Conservation (phyloP, 1,140 invertebrate species). For the Anoplolepis gracilipes region DNA sequence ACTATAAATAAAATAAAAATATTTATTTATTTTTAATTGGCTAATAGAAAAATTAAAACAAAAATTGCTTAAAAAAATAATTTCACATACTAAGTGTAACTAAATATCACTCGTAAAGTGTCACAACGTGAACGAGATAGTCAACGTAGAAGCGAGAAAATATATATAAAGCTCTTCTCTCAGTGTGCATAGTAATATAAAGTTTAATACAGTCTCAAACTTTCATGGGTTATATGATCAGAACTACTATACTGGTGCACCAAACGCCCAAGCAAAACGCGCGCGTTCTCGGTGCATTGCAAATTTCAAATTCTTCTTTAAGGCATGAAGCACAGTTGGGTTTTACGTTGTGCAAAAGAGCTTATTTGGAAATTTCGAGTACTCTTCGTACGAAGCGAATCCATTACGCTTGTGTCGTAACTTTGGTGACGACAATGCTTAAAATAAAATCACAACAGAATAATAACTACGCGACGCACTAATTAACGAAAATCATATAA, state of each 20-base stretch:
- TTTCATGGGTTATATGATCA: constrained; percentile 68
- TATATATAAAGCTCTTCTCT: constrained; percentile 55
- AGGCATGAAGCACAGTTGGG: constrained; percentile 13
- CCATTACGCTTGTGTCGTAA: constrained; percentile 21
- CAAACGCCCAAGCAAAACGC: background rate
- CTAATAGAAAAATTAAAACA: constrained; percentile 1
- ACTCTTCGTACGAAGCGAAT: constrained; percentile 31
- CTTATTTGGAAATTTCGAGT: constrained; percentile 51
- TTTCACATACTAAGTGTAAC: constrained; percentile 26
- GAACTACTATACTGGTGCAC: constrained; percentile 36
- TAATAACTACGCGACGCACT: background rate
- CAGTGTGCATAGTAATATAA: constrained; percentile 56
- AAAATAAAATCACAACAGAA: constrained; percentile 41
- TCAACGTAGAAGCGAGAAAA: constrained; percentile 37
- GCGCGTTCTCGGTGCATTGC: constrained; percentile 50
- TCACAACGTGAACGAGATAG: constrained; percentile 28
- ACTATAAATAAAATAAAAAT: background rate
- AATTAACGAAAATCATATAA: constrained; percentile 39
- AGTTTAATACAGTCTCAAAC: constrained; percentile 67
- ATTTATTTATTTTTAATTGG: background rate
- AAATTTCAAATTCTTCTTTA: constrained; percentile 67
- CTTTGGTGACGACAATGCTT: background rate
- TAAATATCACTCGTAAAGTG: constrained; percentile 61
- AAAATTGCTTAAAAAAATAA: constrained; percentile 27
- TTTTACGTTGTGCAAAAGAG: constrained; percentile 57